Evolutionary conservation across 2,888 invertebrate species (phyloP).

Genomic region (Dicycla oo): DNA sequence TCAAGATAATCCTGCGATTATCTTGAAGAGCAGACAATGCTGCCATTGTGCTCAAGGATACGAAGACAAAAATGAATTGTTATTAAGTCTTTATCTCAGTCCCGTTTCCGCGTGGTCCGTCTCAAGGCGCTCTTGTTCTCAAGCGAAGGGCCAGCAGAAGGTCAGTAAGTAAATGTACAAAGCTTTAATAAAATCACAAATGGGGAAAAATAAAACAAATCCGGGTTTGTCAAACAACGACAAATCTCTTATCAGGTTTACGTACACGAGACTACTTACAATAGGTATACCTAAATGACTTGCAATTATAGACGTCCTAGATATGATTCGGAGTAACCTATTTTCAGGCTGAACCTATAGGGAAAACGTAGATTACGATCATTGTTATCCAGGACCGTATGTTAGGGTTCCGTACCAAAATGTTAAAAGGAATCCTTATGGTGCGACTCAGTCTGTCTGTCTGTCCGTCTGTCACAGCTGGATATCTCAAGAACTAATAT

Average conservation of each 20-base stretch:
- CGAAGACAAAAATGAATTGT: constrained; percentile 69
- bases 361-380: no score
- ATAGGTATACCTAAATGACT: not conserved
- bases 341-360: not conserved
- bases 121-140: constrained; percentile 76
- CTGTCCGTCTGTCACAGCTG: no score
- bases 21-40: no score
- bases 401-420: no score
- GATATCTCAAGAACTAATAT: no score
- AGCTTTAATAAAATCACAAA: constrained; percentile 35
- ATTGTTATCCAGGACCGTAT: not conserved
- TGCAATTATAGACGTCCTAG: no score
- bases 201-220: constrained; percentile 36
- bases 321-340: not conserved
- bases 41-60: constrained; percentile 35
- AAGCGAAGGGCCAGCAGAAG: constrained; percentile 69
- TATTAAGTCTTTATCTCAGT: constrained; percentile 63
- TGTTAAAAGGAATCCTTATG: no score
- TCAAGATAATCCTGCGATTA: constrained; percentile 18
- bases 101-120: constrained; percentile 73
- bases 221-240: constrained; percentile 24
- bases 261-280: not conserved
- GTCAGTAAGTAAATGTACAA: constrained; percentile 54
- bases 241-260: not conserved
- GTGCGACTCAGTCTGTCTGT: no score